Conservation (phyloP, 2,113 vertebrate species). For the Egretta garzetta region DNA sequence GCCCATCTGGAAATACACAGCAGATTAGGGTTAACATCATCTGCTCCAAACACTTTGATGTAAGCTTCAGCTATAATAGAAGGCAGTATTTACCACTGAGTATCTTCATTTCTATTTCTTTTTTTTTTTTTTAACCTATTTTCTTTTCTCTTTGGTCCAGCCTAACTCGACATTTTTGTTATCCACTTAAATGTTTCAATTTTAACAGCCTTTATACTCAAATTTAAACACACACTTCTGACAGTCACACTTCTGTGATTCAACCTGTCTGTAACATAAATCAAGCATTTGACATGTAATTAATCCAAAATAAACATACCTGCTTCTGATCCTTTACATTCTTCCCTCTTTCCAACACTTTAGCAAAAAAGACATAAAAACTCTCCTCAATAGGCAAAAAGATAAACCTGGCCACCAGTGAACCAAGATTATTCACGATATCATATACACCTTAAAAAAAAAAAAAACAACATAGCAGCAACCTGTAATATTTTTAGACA, state of each 20-base stretch:
- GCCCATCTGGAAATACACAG: not conserved
- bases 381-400: slow-evolving; percentile 96
- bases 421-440: slow-evolving; percentile 94
- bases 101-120: not conserved
- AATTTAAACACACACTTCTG: not conserved
- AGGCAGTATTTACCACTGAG: not conserved
- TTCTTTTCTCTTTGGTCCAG: not conserved
- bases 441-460: slow-evolving; percentile 85
- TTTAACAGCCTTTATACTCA: not conserved
- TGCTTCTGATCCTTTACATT: slow-evolving; percentile 82
- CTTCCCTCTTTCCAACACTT: slow-evolving; percentile 88
- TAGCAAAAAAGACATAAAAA: slow-evolving; percentile 97
- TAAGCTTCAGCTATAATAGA: not conserved
- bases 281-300: not conserved
- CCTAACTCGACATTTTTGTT: not conserved
- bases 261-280: not conserved
- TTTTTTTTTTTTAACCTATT: not conserved
- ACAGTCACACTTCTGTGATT: not conserved
- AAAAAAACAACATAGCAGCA: not conserved
- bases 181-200: not conserved
- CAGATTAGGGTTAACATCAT: not conserved
- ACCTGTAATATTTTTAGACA: not conserved
- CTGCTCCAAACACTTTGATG: not conserved
- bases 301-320: slow-evolving; percentile 71
- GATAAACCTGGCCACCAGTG: slow-evolving; percentile 93